These are phyloP conservation scores for Epizoanthus stellaris DNA, from an alignment of 92 coral and sea anemone species.

Conservation along the genomic window DNA sequence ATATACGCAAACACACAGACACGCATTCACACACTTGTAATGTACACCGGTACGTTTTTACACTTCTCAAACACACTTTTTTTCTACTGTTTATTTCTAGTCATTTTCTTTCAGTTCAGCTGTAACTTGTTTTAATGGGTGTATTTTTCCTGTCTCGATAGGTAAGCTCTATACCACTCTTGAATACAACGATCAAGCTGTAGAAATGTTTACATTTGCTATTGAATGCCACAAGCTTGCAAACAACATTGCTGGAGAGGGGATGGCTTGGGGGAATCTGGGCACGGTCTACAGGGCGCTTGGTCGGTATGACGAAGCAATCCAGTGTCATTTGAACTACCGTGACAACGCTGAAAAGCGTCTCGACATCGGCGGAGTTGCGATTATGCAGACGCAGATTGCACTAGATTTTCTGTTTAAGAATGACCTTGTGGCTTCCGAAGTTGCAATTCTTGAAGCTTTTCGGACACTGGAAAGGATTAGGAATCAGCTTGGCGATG, in stretches of 20 bases:
- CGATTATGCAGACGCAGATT: slow-evolving; percentile 70
- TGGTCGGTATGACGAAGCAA: slow-evolving; percentile 61
- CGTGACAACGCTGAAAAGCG: slow-evolving; percentile 69
- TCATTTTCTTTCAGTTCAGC: too few relatives aligned
- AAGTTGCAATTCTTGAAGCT: slow-evolving; percentile 50
- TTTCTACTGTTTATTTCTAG: too few relatives aligned
- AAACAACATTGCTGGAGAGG: slow-evolving; percentile 65
- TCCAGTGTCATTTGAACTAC: slow-evolving; percentile 58
- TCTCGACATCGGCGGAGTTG: slow-evolving; percentile 68
- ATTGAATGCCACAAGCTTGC: slow-evolving; percentile 50
- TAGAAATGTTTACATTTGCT: slow-evolving; percentile 46
- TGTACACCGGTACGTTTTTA: too few relatives aligned
- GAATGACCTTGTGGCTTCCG: slow-evolving; percentile 57
- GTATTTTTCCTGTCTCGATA: neutral
- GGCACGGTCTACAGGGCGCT: slow-evolving; percentile 66
- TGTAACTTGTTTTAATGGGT: neutral
- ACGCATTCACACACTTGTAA: too few relatives aligned
- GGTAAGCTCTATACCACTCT: slow-evolving; percentile 61
- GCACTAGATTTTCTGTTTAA: slow-evolving; percentile 62
- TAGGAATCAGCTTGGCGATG: slow-evolving; percentile 71
- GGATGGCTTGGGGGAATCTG: slow-evolving; percentile 78
- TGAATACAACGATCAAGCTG: slow-evolving; percentile 55
- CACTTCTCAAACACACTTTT: too few relatives aligned
- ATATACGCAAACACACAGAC: too few relatives aligned
- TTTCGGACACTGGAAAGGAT: slow-evolving; percentile 62